phyloP scores from a whole-genome alignment of 1,140 invertebrate species.

The Bombus sibiricus region DNA sequence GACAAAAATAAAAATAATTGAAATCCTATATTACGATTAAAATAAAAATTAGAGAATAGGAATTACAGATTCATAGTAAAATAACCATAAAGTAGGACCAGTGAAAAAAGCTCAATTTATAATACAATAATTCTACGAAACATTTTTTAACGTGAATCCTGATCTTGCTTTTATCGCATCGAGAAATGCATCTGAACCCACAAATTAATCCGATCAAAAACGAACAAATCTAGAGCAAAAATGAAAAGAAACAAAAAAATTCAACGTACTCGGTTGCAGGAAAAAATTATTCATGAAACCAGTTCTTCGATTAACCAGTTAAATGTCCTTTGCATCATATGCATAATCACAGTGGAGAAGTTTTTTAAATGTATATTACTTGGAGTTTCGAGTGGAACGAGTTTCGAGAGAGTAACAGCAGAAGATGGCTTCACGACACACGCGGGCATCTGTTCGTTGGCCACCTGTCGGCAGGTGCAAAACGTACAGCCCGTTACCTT shows the following conservation, averaged over 20 bases:
- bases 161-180: not conserved
- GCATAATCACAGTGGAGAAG: not conserved
- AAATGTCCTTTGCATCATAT: not conserved
- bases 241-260: not conserved
- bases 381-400: no score
- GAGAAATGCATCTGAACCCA: no score
- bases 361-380: not conserved
- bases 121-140: not conserved
- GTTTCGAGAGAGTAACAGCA: not conserved
- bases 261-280: rapidly evolving
- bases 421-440: constrained; percentile 29
- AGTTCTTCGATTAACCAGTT: not conserved
- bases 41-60: no score
- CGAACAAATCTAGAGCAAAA: not conserved
- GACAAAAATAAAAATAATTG: no score
- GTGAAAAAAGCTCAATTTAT: no score
- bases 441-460: constrained; percentile 70
- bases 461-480: constrained; percentile 78
- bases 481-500: constrained; percentile 65
- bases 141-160: not conserved
- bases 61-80: not conserved
- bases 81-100: not conserved
- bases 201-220: no score
- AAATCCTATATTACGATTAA: not conserved
- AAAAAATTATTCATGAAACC: not conserved